Evolutionary conservation across 1,140 invertebrate species (phyloP), one percentile per base, ranked within the genome.

Genomic region (Heterodera carotae): DNA sequence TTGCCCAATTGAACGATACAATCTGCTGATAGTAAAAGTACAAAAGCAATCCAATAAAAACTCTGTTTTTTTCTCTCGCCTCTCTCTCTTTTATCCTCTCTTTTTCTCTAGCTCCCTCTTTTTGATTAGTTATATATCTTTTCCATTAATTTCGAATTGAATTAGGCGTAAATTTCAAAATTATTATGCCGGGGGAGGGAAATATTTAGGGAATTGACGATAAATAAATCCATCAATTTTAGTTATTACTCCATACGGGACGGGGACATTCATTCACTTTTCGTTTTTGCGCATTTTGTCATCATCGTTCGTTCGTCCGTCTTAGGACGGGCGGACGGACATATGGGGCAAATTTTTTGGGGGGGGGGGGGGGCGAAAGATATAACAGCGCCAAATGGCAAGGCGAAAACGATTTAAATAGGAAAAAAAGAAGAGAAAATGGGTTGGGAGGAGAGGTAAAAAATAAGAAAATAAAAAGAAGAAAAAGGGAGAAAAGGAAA

Each of bases 201-300:
- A n/a, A n/a, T n/a, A n/a, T n/a, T n/a, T n/a, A n/a, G n/a, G n/a
- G n/a, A n/a, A n/a, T n/a, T n/a, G n/a, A n/a, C n/a, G n/a, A n/a
- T n/a, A n/a, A n/a, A n/a, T n/a, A n/a, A n/a, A n/a, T n/a, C n/a
- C n/a, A n/a, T n/a, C n/a, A n/a, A n/a, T n/a, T n/a, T n/a, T n/a
- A n/a, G n/a, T n/a, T n/a, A n/a, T n/a, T n/a, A n/a, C n/a, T n/a
- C n/a, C n/a, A n/a, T n/a, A n/a, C n/a, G n/a, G n/a, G n/a, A n/a
- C n/a, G n/a, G n/a, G 31, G 34, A n/a, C 71, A 22, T 25, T 31
- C 33, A 48, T 60, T 60, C n/a, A 18, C 4, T 56, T 59, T 15
- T 1, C 39, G 27, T 72, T 53, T 71, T 53, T 34, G 27, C 59
- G 27, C 22, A 33, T 72, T 72, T 72, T 72, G 36, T 27, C 36